phyloP scores from a whole-genome alignment of 2,113 vertebrate species.

The Mustela lutreola region DNA sequence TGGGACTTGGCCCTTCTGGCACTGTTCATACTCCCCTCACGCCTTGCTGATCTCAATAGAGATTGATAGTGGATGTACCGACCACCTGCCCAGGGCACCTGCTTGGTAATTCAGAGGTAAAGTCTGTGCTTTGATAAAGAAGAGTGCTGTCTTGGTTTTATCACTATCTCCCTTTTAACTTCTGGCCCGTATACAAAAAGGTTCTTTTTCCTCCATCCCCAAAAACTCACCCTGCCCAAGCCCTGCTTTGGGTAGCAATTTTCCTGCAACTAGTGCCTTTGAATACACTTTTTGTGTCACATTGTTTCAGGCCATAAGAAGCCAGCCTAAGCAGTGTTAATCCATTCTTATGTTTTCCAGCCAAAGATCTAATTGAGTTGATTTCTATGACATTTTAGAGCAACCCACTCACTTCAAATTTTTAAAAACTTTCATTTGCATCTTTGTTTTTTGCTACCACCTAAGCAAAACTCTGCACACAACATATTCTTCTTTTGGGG shows the following conservation, averaged over 20 bases:
- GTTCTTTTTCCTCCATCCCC: not conserved
- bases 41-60: not conserved
- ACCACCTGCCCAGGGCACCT: not conserved
- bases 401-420: slow-evolving; percentile 77
- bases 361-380: slow-evolving; percentile 85
- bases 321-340: slow-evolving; percentile 81
- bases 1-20: not conserved
- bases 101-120: slow-evolving; percentile 42
- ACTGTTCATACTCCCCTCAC: not conserved
- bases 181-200: slow-evolving; percentile 60
- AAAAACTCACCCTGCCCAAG: not conserved
- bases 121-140: slow-evolving; percentile 60
- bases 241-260: slow-evolving; percentile 12
- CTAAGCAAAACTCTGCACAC: slow-evolving; percentile 80
- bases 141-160: slow-evolving; percentile 49
- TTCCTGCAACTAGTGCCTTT: slow-evolving; percentile 74
- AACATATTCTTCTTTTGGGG: not conserved
- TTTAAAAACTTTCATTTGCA: slow-evolving; percentile 76
- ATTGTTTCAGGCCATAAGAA: slow-evolving; percentile 75
- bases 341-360: slow-evolving; percentile 84
- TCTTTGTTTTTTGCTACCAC: slow-evolving; percentile 81
- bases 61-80: not conserved
- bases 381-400: slow-evolving; percentile 86
- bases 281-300: slow-evolving; percentile 66
- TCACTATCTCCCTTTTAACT: slow-evolving; percentile 54